Conservation (phyloP, 2,797 vertebrate species). For the Falco cherrug region DNA sequence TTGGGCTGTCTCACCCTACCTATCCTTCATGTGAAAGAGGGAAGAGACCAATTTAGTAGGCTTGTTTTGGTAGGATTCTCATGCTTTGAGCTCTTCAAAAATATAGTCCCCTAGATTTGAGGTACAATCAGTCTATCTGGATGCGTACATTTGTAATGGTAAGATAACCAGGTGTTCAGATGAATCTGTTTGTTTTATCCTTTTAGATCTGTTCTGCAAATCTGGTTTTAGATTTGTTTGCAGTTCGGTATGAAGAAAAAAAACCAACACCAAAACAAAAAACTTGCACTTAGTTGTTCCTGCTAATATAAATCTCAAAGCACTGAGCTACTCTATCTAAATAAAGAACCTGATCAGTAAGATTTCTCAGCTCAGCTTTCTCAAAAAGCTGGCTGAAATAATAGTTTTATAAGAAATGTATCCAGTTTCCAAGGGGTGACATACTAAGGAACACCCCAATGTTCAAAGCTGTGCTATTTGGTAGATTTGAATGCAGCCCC, state of each 20-base stretch:
- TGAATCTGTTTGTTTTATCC: background rate
- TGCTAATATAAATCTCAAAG: background rate
- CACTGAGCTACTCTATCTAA: background rate
- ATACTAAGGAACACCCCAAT: rapidly evolving
- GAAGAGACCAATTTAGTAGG: background rate
- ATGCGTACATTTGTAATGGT: background rate
- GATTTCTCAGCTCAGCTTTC: background rate
- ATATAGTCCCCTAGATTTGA: background rate
- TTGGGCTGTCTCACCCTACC: background rate
- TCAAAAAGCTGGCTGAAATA: background rate
- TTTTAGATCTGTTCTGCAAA: background rate
- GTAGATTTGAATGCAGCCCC: background rate
- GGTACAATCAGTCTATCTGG: background rate
- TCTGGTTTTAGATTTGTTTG: background rate
- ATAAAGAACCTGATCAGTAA: background rate
- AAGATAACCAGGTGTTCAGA: background rate
- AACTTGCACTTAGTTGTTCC: background rate
- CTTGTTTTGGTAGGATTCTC: background rate
- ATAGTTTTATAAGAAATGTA: background rate
- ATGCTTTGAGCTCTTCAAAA: background rate
- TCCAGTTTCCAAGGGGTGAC: background rate
- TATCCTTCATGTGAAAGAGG: background rate
- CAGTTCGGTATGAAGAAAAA: background rate
- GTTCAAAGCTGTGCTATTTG: background rate
- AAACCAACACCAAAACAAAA: background rate